These are phyloP conservation scores for Acanthurus leucopareius DNA, from an alignment of 2,797 vertebrate genomes.

Conservation along the genomic window DNA sequence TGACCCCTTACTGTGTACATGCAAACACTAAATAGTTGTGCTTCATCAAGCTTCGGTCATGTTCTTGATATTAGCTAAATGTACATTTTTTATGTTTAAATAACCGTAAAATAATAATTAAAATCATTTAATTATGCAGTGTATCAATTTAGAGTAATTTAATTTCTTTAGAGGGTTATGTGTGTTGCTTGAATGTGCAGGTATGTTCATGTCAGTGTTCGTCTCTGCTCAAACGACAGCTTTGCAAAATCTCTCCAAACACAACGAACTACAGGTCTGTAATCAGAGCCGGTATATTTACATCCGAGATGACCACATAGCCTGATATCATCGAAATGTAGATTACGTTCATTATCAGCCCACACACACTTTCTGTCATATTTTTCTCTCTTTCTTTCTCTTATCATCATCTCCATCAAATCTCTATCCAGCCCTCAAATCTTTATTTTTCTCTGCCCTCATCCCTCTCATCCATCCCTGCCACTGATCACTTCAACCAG, in stretches of 20 bases:
- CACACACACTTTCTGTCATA: conserved; percentile 40
- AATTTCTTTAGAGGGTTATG: background rate
- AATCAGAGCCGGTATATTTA: conserved; percentile 42
- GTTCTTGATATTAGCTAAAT: background rate
- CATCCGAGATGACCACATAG: conserved; percentile 48
- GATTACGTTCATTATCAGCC: conserved; percentile 68
- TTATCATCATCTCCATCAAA: conserved; percentile 3
- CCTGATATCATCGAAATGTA: conserved; percentile 72
- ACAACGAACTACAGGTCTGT: conserved; percentile 2
- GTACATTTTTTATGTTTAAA: background rate
- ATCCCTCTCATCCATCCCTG: background rate
- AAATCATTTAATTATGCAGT: background rate
- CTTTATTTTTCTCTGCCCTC: background rate
- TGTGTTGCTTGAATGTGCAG: background rate
- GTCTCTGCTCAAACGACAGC: conserved; percentile 7
- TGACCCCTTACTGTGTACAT: background rate
- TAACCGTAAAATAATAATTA: background rate
- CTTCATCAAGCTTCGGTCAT: background rate
- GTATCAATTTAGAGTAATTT: background rate
- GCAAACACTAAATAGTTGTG: background rate
- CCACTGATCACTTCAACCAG: conserved; percentile 42
- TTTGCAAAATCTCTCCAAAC: conserved; percentile 18
- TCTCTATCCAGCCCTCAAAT: conserved; percentile 2
- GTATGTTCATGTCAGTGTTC: background rate
- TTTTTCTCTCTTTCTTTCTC: conserved; percentile 34